Conservation (phyloP, 2,888 invertebrate species). For the Yponomeuta cagnagella region DNA sequence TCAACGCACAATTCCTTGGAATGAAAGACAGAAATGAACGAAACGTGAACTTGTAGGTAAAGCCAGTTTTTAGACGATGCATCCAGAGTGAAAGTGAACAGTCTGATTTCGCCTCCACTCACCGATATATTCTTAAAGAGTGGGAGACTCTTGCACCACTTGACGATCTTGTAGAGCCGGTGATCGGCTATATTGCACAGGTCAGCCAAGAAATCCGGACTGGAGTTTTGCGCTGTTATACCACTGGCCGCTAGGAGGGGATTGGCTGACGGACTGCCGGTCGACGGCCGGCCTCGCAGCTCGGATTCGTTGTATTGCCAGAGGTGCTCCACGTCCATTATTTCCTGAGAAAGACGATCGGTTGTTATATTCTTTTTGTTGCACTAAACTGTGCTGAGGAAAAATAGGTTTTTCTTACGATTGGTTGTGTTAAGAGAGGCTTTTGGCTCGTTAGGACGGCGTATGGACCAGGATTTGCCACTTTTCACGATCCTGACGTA, state of each 20-base stretch:
- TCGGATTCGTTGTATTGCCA: slow-evolving; percentile 96
- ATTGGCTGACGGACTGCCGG: slow-evolving; percentile 57
- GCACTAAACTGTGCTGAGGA: no score
- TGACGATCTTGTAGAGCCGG: slow-evolving; percentile 96
- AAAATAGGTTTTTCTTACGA: no score
- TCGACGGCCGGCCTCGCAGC: slow-evolving; percentile 71
- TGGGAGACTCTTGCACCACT: slow-evolving; percentile 98
- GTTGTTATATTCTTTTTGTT: no score
- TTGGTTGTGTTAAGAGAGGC: no score
- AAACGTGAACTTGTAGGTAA: no score
- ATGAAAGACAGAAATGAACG: no score
- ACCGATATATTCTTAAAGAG: slow-evolving; percentile 97
- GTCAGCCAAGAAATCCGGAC: slow-evolving; percentile 91
- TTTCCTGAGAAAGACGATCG: slow-evolving; percentile 78
- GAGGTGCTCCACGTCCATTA: slow-evolving; percentile 96
- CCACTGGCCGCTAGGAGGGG: slow-evolving; percentile 66
- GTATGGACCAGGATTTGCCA: no score
- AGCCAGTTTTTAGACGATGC: no score
- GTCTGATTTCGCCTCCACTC: slow-evolving; percentile 33
- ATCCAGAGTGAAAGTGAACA: no score
- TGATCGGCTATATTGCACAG: slow-evolving; percentile 96
- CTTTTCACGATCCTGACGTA: no score
- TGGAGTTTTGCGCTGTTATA: slow-evolving; percentile 77
- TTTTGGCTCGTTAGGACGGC: no score
- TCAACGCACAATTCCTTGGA: no score